Evolutionary conservation across 2,113 vertebrate genomes (phyloP).

Genomic region (Ahaetulla prasina): DNA sequence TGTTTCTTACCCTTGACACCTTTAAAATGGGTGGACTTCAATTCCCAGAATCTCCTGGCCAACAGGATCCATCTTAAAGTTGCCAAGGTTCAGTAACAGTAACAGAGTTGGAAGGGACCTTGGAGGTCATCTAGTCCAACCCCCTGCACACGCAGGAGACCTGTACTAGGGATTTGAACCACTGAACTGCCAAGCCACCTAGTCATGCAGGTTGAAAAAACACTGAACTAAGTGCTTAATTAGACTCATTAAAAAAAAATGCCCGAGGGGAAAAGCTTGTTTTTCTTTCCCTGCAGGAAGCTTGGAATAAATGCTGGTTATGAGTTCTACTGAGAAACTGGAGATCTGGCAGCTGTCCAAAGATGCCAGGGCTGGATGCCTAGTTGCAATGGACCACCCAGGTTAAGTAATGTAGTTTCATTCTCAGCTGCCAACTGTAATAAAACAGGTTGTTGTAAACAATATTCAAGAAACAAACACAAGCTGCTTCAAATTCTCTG

Average conservation of each 20-base stretch:
- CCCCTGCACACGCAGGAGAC: no score
- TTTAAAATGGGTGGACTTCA: background rate
- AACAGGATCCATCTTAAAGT: background rate
- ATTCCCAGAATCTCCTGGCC: background rate
- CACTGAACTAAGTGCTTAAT: background rate
- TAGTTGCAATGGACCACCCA: background rate
- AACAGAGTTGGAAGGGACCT: no score
- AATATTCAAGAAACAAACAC: background rate
- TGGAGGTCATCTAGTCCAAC: no score
- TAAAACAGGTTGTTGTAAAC: background rate
- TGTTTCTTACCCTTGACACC: background rate
- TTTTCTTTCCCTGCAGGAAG: background rate
- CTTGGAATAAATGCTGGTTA: background rate
- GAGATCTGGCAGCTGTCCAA: background rate
- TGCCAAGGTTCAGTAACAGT: no score
- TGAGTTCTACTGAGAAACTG: background rate
- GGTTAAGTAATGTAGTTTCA: background rate
- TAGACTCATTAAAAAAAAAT: background rate
- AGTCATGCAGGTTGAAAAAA: no score
- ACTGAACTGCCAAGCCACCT: no score
- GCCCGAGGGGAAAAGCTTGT: background rate
- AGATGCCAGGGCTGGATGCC: background rate
- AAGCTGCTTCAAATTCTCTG: background rate
- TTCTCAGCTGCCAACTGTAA: background rate
- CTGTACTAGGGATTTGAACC: no score